Evolutionary conservation across 2,888 invertebrate species (phyloP).

Genomic region (Hemithea aestivaria): DNA sequence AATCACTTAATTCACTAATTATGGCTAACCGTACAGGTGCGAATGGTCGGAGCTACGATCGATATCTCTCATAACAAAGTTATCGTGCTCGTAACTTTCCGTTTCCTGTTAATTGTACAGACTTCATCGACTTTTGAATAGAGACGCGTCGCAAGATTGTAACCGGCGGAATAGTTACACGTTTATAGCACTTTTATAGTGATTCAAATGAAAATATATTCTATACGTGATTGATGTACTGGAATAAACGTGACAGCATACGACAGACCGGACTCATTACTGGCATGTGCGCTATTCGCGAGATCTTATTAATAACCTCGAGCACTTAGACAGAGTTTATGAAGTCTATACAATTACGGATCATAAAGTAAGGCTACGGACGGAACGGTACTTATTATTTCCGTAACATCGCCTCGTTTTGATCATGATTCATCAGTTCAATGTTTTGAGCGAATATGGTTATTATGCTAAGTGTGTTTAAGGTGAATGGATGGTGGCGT

Average conservation of each 20-base stretch:
- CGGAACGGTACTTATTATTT: constrained; percentile 33
- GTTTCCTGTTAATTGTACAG: constrained; percentile 24
- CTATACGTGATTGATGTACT: constrained; percentile 23
- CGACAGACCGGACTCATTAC: constrained; percentile 25
- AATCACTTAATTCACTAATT: constrained; percentile 30
- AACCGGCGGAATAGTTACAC: constrained; percentile 14
- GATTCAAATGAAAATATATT: constrained; percentile 19
- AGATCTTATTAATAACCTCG: constrained; percentile 27
- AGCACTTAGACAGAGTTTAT: constrained; percentile 24
- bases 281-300: constrained; percentile 22
- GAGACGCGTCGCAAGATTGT: constrained; percentile 14
- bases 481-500: constrained; percentile 11
- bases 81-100: constrained; percentile 16
- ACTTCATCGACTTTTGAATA: constrained; percentile 19
- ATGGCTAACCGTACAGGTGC: constrained; percentile 1
- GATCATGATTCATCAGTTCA: constrained; percentile 33
- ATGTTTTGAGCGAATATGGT: constrained; percentile 25
- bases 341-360: constrained; percentile 28
- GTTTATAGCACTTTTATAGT: constrained; percentile 8
- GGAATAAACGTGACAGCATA: constrained; percentile 28
- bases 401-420: constrained; percentile 33
- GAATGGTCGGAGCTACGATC: constrained; percentile 5
- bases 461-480: constrained; percentile 23
- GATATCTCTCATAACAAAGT: constrained; percentile 15
- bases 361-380: constrained; percentile 27